Evolutionary conservation across 2,888 invertebrate species (phyloP), one percentile per base, ranked within the genome.

Genomic region (Boloria euphrosyne): DNA sequence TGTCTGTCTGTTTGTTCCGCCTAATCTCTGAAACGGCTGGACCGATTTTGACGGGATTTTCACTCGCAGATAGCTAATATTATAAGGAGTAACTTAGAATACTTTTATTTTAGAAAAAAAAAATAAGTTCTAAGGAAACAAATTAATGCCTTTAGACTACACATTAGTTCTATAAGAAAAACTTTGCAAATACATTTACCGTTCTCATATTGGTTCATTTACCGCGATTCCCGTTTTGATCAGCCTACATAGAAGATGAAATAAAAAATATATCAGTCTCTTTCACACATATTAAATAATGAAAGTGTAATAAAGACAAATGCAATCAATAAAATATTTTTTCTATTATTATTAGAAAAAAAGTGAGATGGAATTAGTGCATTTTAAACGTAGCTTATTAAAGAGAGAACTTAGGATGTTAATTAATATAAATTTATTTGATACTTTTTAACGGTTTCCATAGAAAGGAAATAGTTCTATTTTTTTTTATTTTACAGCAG

Each of bases 171-270:
- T 22, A 22, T 22, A 55, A 0, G 18, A 57, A 27, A 22, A 46
- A 50, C 17, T 13, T 6, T 16, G 17, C 61, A 52, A 74, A 81
- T 82, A 78, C 76, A 74, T 79, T 73, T 82, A 84, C 86, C 81
- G 84, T 85, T 77, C 81, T 80, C 69, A 65, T 74, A 81, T 83
- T 80, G 80, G 71, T 75, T 77, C 73, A 74, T 79, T 81, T 78
- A 79, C 66, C 75, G 67, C 71, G 69, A 65, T 71, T 67, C 65
- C 65, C 66, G 64, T 61, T 59, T 27, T 27, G 51, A 61, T 51
- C 66, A 62, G 70, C 70, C 66, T 66, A 71, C 62, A 67, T 71
- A n/a, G 44, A 62, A 46, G 59, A n/a, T 27, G 63, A 50, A 55
- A 16, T 54, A 43, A 52, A 53, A 49, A 43, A 55, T 22, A 46